Base-by-base conservation (phyloP, 2,797 vertebrate species). In the Oreochromis grahami region DNA sequence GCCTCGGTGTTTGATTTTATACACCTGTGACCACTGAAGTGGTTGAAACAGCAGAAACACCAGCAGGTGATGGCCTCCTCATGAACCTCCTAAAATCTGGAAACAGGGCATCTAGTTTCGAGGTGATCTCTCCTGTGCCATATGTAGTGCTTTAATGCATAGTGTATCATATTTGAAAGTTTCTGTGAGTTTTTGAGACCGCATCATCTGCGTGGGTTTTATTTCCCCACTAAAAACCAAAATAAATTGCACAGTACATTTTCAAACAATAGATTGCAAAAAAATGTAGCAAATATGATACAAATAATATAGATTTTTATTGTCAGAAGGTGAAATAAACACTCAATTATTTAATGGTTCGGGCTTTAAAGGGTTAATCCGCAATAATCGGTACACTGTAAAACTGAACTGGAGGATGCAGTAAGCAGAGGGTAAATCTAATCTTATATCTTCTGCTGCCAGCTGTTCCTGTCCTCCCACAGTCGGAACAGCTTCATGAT, bases 351-450 rank as follows among this genome's bases (percentile, higher is more conserved):
- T 36, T 7, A 63, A 63, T 63, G 58, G 10, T 13, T 36, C 1
- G 1, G 10, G 32, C 32, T 36, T n/a, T 36, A 36, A 63, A 63
- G 34, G 58, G 34, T 38, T 63, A 94, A 95, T 94, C 90, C 85
- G 80, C 81, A 76, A 83, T 87, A 93, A 94, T 94, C 89, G 77
- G 84, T 80, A 89, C 76, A 89, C 82, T 89, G 91, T 92, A 89
- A 93, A 93, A 94, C 86, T 84, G 87, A 87, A 86, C 32, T 5
- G 34, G n/a, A 80, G 80, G 79, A 58, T 34, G 3, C 11, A 26
- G 32, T 77, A 29, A 12, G 9, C 6, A 29, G 24, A 72, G 13
- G 15, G 15, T 70, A 10, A 15, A 7, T 70, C 65, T 70, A 45
- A 29, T 45, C 15, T 3, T 19, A 72, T 48, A 72, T 48, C 21